These are phyloP conservation scores for Muscicapa comitata DNA, from an alignment of 2,797 vertebrate species.

Conservation along the genomic window DNA sequence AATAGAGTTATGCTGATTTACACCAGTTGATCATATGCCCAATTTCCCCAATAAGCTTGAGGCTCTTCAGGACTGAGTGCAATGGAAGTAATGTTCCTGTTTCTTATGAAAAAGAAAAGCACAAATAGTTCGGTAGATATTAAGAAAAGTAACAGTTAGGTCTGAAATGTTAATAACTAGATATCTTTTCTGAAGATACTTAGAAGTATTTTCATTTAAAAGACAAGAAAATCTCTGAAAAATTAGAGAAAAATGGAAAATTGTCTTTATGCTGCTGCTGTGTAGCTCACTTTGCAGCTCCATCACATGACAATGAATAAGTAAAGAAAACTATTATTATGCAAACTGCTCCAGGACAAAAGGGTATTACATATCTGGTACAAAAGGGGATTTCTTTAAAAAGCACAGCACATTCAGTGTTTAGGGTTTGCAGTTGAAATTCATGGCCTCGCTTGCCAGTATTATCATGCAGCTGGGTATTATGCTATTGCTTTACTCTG, in stretches of 20 bases:
- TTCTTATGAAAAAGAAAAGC: conserved; percentile 28
- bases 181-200: conserved; percentile 53
- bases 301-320: conserved; percentile 78
- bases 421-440: conserved; percentile 68
- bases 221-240: conserved; percentile 56
- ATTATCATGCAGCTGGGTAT: conserved; percentile 63
- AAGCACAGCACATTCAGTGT: conserved; percentile 71
- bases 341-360: conserved; percentile 83
- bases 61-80: conserved; percentile 54
- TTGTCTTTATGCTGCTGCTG: conserved; percentile 67
- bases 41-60: conserved; percentile 73
- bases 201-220: conserved; percentile 71
- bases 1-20: background rate
- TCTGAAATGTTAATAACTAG: conserved; percentile 71
- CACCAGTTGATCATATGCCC: background rate
- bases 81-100: conserved; percentile 29
- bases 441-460: conserved; percentile 71
- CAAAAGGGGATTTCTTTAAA: conserved; percentile 79
- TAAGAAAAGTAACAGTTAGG: conserved; percentile 64
- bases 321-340: conserved; percentile 87
- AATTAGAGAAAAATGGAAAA: conserved; percentile 67
- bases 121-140: conserved; percentile 13
- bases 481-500: background rate
- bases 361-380: conserved; percentile 81
- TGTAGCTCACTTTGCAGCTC: conserved; percentile 72